phyloP scores from a whole-genome alignment of 2,888 invertebrate genomes.

The Eupithecia vulgata region DNA sequence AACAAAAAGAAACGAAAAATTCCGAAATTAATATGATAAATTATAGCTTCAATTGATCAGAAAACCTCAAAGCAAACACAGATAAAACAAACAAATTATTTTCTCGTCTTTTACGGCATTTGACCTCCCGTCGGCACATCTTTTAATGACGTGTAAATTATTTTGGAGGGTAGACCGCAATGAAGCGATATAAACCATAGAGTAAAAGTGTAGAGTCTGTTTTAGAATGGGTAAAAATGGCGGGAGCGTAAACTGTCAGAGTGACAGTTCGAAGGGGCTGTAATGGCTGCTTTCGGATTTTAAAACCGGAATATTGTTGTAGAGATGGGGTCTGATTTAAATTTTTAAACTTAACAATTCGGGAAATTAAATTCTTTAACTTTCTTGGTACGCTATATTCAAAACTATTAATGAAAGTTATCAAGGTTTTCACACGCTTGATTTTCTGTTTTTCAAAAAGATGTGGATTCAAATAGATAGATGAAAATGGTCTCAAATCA shows the following conservation, averaged over 20 bases:
- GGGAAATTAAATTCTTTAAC: neutral
- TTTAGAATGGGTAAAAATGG: slow-evolving; percentile 43
- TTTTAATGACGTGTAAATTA: slow-evolving; percentile 76
- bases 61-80: slow-evolving; percentile 30
- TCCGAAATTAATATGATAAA: neutral
- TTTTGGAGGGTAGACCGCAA: slow-evolving; percentile 51
- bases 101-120: slow-evolving; percentile 74
- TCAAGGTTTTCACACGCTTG: neutral
- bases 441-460: neutral
- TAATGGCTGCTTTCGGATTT: slow-evolving; percentile 70
- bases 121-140: slow-evolving; percentile 62
- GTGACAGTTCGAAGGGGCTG: slow-evolving; percentile 69
- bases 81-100: slow-evolving; percentile 56
- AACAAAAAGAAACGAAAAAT: neutral
- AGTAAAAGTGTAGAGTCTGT: slow-evolving; percentile 32
- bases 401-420: neutral
- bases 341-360: slow-evolving; percentile 37
- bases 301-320: slow-evolving; percentile 69
- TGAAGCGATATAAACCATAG: slow-evolving; percentile 46
- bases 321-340: slow-evolving; percentile 47
- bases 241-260: slow-evolving; percentile 71
- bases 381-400: neutral
- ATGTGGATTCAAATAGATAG: neutral
- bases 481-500: neutral
- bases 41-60: slow-evolving; percentile 12